Evolutionary conservation across 2,888 invertebrate species (phyloP).

Genomic region (Standfussiana lucernea): DNA sequence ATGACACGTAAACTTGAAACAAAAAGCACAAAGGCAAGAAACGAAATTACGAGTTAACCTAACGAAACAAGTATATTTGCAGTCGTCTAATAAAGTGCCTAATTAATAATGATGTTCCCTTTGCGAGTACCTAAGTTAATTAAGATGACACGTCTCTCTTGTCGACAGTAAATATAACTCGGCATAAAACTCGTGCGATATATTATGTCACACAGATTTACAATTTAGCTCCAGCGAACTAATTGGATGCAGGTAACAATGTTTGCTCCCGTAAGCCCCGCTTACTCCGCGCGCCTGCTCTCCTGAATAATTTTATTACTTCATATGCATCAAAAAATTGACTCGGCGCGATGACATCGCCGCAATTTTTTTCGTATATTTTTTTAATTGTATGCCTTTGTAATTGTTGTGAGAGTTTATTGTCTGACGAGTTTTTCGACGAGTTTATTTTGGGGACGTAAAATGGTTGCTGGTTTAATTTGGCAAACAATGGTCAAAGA

Average conservation of each 20-base stretch:
- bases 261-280: slow-evolving; percentile 73
- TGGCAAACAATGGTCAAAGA: neutral
- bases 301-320: slow-evolving; percentile 73
- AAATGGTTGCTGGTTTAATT: neutral
- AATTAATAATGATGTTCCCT: slow-evolving; percentile 57
- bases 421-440: neutral
- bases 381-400: slow-evolving; percentile 43
- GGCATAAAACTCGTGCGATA: slow-evolving; percentile 51
- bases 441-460: neutral
- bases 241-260: slow-evolving; percentile 83
- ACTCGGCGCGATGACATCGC: slow-evolving; percentile 29
- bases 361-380: slow-evolving; percentile 28
- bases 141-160: slow-evolving; percentile 43
- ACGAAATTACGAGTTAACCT: slow-evolving; percentile 38
- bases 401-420: slow-evolving; percentile 26
- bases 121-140: slow-evolving; percentile 49
- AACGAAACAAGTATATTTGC: slow-evolving; percentile 49
- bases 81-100: slow-evolving; percentile 46
- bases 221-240: slow-evolving; percentile 78
- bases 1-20: slow-evolving; percentile 11
- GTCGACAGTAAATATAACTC: slow-evolving; percentile 42
- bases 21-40: slow-evolving; percentile 32
- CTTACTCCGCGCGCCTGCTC: slow-evolving; percentile 57
- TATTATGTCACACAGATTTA: slow-evolving; percentile 74
- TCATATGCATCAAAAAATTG: slow-evolving; percentile 71